These are phyloP conservation scores for Acrobasis suavella DNA, from an alignment of 2,888 invertebrate genomes.

Conservation along the genomic window DNA sequence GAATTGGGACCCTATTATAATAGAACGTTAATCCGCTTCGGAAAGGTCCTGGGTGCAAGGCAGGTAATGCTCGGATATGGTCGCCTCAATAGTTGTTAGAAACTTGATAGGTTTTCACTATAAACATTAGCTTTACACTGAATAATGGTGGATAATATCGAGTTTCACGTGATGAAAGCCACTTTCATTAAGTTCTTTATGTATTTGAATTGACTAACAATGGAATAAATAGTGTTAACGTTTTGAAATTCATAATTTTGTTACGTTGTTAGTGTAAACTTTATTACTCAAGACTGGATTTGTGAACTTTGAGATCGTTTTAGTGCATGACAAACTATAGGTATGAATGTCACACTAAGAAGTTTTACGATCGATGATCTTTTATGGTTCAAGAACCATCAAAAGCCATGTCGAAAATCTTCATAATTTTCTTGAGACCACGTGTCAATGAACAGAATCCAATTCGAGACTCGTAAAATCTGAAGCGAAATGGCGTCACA, in stretches of 20 bases:
- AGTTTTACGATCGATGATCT: neutral
- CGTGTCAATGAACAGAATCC: conserved; percentile 35
- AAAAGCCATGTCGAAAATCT: neutral
- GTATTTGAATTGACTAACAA: conserved; percentile 26
- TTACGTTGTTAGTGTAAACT: neutral
- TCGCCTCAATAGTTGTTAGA: conserved; percentile 60
- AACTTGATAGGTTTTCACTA: conserved; percentile 74
- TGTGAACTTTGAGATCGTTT: neutral
- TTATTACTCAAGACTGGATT: neutral
- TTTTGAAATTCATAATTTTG: neutral
- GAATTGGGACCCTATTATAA: conserved; percentile 70
- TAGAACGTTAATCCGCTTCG: conserved; percentile 64
- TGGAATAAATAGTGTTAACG: neutral
- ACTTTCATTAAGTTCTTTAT: conserved; percentile 51
- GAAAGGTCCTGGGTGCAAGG: conserved; percentile 46
- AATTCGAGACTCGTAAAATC: conserved; percentile 56
- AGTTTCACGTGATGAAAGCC: conserved; percentile 60
- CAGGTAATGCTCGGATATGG: conserved; percentile 52
- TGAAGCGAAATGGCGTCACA: conserved; percentile 67
- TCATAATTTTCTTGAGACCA: conserved; percentile 24
- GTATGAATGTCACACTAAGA: neutral
- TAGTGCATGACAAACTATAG: neutral
- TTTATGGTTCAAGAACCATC: neutral
- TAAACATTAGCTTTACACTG: conserved; percentile 65
- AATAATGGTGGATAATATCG: conserved; percentile 53